A percentile compares a stretch with the other conserved stretches of the same genome.
These are phyloP conservation scores for Iselma pallidipennis DNA, from an alignment of 2,888 invertebrate genomes.

Conservation along the genomic window DNA sequence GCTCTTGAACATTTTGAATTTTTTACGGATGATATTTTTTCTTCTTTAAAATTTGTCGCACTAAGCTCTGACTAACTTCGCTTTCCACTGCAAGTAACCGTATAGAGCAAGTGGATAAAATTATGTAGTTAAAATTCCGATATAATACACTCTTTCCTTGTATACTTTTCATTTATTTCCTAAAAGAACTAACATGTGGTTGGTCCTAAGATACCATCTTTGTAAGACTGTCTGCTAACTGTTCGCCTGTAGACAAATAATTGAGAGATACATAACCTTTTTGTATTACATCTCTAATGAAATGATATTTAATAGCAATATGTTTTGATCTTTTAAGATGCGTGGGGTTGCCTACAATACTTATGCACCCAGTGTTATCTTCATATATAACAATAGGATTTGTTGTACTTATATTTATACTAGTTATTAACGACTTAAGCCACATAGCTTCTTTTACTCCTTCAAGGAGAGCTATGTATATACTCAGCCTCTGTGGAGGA, in stretches of 20 bases:
- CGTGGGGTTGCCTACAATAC: conserved; percentile 9
- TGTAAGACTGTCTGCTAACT: background rate
- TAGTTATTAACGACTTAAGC: conserved; percentile 4
- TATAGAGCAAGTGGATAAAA: background rate
- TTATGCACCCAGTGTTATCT: conserved; percentile 11
- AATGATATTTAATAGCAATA: conserved; percentile 8
- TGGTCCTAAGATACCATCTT: no score
- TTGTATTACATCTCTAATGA: background rate
- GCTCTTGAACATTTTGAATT: no score
- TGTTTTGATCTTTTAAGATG: conserved; percentile 13
- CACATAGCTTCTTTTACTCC: conserved; percentile 5
- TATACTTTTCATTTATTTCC: no score
- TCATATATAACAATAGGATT: conserved; percentile 3
- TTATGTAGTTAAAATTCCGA: no score
- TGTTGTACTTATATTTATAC: conserved; percentile 4
- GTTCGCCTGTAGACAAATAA: background rate
- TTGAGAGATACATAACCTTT: background rate
- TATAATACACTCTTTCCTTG: no score
- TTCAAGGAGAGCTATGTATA: conserved; percentile 14
- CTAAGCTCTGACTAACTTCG: no score
- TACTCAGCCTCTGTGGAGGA: conserved; percentile 39
- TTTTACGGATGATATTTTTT: no score
- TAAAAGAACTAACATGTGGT: no score
- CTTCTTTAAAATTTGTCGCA: no score
- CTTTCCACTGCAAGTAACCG: no score